Conservation (phyloP, 1,140 invertebrate species). For the Zophobas atratus region DNA sequence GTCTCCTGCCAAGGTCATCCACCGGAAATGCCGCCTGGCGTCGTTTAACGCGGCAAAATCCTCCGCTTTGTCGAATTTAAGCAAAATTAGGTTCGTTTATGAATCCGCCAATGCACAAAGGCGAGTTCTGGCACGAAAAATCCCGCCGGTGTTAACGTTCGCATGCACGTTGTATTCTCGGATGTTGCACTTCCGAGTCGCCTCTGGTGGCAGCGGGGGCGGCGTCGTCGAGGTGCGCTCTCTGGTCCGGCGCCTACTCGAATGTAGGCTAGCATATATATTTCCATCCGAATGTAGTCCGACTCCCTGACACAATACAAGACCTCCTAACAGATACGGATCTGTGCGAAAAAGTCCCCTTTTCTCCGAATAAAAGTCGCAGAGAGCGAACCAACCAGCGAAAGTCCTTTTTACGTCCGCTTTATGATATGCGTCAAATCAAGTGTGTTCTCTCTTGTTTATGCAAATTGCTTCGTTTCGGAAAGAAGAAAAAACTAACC, state of each 20-base stretch:
- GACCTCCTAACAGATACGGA: slow-evolving; percentile 29
- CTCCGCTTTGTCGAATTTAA: no score
- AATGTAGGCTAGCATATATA: slow-evolving; percentile 44
- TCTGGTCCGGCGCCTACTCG: slow-evolving; percentile 41
- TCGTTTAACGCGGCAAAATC: no score
- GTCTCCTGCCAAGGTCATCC: no score
- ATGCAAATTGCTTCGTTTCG: slow-evolving; percentile 40
- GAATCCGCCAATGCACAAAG: no score
- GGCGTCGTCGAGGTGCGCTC: slow-evolving; percentile 41
- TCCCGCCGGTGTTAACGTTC: slow-evolving; percentile 41
- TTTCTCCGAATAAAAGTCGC: background rate
- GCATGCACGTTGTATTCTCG: slow-evolving; percentile 46
- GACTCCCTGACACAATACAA: slow-evolving; percentile 26
- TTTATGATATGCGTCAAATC: slow-evolving; percentile 44
- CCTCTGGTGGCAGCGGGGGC: slow-evolving; percentile 38
- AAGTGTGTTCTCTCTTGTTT: slow-evolving; percentile 43
- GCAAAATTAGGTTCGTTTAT: no score
- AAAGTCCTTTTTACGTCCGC: slow-evolving; percentile 43
- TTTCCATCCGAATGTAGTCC: slow-evolving; percentile 24
- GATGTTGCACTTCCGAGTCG: slow-evolving; percentile 46
- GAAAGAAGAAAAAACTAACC: slow-evolving; percentile 5
- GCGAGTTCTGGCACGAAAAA: no score
- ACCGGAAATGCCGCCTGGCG: no score
- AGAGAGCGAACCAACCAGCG: slow-evolving; percentile 2
- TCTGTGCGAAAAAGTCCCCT: slow-evolving; percentile 31